Evolutionary conservation across 2,797 vertebrate species (phyloP).

Genomic region (Parauchenoglanis punctatus): DNA sequence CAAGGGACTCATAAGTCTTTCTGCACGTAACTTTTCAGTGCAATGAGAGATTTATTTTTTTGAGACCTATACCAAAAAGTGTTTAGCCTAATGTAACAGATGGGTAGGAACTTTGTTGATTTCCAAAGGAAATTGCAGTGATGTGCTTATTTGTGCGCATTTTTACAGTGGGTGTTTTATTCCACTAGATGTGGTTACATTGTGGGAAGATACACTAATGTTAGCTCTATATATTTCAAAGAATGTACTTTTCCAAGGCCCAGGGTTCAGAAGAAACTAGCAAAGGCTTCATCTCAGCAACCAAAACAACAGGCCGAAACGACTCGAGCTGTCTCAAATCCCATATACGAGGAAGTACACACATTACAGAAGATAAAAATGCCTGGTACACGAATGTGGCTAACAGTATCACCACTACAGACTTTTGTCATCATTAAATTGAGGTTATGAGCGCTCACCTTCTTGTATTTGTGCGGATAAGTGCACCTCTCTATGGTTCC

Average conservation of each 20-base stretch:
- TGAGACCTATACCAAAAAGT: neutral
- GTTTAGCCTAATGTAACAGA: neutral
- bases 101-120: neutral
- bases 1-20: neutral
- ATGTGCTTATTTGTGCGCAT: neutral
- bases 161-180: neutral
- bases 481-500: conserved; percentile 99
- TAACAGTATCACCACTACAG: neutral
- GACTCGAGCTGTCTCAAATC: neutral
- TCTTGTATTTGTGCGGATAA: conserved; percentile 99
- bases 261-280: neutral
- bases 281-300: neutral
- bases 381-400: neutral
- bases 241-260: neutral
- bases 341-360: neutral
- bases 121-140: neutral
- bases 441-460: conserved; percentile 77
- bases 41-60: neutral
- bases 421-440: neutral
- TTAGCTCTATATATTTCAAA: neutral
- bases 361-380: neutral
- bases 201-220: neutral
- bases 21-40: neutral
- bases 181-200: neutral
- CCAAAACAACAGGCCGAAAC: neutral